Base-by-base conservation (phyloP, 1,140 invertebrate species). In the Mamestra configurata region DNA sequence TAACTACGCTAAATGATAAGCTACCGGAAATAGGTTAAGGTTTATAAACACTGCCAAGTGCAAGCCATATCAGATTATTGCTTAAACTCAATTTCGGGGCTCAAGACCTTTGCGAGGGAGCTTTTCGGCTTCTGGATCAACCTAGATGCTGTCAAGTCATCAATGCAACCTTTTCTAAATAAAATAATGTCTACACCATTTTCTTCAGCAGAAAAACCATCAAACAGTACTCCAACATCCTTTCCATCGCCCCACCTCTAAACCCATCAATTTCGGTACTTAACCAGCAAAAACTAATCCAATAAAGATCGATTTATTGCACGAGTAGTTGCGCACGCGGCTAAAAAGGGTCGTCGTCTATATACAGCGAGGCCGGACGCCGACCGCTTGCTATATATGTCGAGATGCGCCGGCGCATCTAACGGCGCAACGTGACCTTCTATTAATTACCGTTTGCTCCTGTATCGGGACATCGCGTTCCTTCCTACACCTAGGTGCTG, bases 381-480 rank as follows among this genome's bases (percentile, higher is more conserved):
- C 83, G 66, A 53, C 75, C 82, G 75, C 75, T 72, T 70, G 70
- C 89, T 89, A 84, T 90, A 90, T 89, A 91, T 82, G 89, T 85
- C 86, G 85, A 85, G 89, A 89, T 89, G 91, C 86, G 88, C 89
- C 79, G 53, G 86, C 88, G 86, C 89, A 85, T 84, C 89, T 93
- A 93, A 93, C 91, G 91, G 91, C 81, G 84, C 85, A 79, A 79
- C 82, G 79, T 87, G 89, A 91, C 90, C 87, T 90, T 90, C 91
- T 91, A 90, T 91, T 91, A 92, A 92, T 93, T 93, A 93, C 91
- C 89, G 91, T 93, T 93, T 80, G 76, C 83, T 87, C 86, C 87
- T 87, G 75, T 68, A 84, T 70, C 72, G 73, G 82, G 51, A 78
- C 75, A 59, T 57, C 22, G 20, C 18, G 51, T 80, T 71, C 76